Percentiles rank a stretch among this genome's conserved stretches.
These are phyloP conservation scores for Nycticorax nycticorax DNA, from an alignment of 2,113 vertebrate genomes.

Conservation along the genomic window DNA sequence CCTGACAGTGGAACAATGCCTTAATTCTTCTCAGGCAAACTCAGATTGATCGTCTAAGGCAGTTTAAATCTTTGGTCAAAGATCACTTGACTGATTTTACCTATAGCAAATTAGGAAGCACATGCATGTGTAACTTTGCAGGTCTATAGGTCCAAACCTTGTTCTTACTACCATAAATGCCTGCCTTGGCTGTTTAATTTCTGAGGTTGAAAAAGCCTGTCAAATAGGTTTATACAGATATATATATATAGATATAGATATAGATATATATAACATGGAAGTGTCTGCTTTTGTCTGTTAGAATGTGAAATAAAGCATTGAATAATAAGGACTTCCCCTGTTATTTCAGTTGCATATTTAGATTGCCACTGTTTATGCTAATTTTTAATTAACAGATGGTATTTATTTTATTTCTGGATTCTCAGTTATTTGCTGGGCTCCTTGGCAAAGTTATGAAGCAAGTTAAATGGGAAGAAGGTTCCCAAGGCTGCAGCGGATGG, in stretches of 20 bases:
- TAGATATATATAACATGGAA: background rate
- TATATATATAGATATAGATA: background rate
- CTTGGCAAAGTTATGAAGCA: background rate
- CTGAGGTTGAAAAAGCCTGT: background rate
- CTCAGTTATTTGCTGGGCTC: background rate
- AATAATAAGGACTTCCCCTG: background rate
- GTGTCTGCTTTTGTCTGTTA: background rate
- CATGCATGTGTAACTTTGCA: background rate
- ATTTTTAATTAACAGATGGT: background rate
- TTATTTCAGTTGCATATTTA: background rate
- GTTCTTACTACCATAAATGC: background rate
- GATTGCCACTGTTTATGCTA: background rate
- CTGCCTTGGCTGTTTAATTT: background rate
- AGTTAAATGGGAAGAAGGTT: background rate
- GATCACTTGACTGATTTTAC: background rate
- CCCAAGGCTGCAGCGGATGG: background rate
- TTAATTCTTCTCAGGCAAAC: background rate
- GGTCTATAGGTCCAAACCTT: background rate
- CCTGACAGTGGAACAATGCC: background rate
- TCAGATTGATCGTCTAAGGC: background rate
- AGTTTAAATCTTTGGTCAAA: background rate
- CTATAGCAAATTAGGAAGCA: background rate
- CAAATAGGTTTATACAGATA: background rate
- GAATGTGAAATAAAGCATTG: background rate
- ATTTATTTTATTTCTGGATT: background rate